Base-by-base conservation (phyloP, 2,888 invertebrate species). In the Epinotia bilunana region DNA sequence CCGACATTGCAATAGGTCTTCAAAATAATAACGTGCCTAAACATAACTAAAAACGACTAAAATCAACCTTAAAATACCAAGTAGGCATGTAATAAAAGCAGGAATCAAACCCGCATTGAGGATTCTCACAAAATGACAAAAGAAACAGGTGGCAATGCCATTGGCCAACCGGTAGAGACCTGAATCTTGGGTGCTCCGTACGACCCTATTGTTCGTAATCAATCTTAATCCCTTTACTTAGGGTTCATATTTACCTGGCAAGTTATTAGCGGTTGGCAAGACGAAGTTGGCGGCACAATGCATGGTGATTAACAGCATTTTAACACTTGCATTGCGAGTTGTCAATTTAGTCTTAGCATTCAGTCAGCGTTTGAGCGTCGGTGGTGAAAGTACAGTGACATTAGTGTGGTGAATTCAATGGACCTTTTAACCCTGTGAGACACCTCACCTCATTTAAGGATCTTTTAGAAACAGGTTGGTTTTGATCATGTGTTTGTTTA, bases 351-450 rank as follows among this genome's bases (percentile, higher is more conserved):
- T 53, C 23, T 73, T 73, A 9, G 64, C 43, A 68, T 72, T 80
- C 81, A 86, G 84, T 86, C 76, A 76, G 79, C 78, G 79, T 82
- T 80, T 72, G 78, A 76, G 28, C 77, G 72, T 77, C 76, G 67
- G n/a, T 55, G 61, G 75, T 46, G 68, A 55, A 65, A 61, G 60
- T 49, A 58, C 49, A 23, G 77, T 77, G 74, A 61, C 43, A 61
- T 69, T 73, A 67, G 77, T 76, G 76, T 60, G 49, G 60, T 73
- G 77, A 55, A 74, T 67, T 65, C 13, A 13, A 67, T 72, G 71
- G 60, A 64, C 60, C 28, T 60, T 39, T 2, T 28, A 20, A 62
- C 57, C 43, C 53, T 28, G 71, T 64, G 65, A 64, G 57, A 65
- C 61, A 55, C n/a, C n/a, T n/a, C n/a, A n/a, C n/a, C n/a, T n/a